These are phyloP conservation scores for Nephrocerus scutellatus DNA, from an alignment of 2,888 invertebrate species.

Conservation along the genomic window DNA sequence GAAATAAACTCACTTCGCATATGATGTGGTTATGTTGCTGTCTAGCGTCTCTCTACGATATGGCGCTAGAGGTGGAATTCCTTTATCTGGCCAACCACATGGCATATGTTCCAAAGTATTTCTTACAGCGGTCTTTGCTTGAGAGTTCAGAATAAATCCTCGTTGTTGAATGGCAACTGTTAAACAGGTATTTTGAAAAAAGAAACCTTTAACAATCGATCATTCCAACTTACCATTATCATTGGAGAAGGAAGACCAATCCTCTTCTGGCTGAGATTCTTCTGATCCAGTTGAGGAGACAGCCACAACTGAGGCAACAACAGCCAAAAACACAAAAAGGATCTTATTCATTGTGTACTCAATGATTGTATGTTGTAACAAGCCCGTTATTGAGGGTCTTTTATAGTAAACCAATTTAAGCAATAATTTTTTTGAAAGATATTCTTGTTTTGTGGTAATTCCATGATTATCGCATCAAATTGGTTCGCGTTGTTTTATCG, in stretches of 20 bases:
- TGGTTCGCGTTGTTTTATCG: too few species aligned
- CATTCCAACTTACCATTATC: neutral
- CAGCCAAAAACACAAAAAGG: conserved; percentile 33
- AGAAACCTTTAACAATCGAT: neutral
- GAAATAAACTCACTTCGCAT: too few species aligned
- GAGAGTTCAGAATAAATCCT: conserved; percentile 2
- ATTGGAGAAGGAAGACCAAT: neutral
- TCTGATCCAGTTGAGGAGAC: neutral
- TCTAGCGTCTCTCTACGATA: conserved; percentile 16
- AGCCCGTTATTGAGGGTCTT: too few species aligned
- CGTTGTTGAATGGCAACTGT: neutral
- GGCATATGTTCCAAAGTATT: conserved; percentile 24
- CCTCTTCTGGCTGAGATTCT: neutral
- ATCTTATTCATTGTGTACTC: conserved; percentile 33
- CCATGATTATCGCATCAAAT: too few species aligned
- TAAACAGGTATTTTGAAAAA: neutral
- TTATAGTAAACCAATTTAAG: too few species aligned
- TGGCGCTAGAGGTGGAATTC: conserved; percentile 37
- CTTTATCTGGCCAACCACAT: conserved; percentile 30
- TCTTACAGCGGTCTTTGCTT: conserved; percentile 2
- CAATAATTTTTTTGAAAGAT: too few species aligned
- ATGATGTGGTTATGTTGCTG: too few species aligned
- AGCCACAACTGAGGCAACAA: conserved; percentile 32
- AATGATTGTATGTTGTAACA: too few species aligned
- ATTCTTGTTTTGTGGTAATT: too few species aligned